Conservation (phyloP, 1,140 invertebrate genomes). For the Tetramorium simillimum region DNA sequence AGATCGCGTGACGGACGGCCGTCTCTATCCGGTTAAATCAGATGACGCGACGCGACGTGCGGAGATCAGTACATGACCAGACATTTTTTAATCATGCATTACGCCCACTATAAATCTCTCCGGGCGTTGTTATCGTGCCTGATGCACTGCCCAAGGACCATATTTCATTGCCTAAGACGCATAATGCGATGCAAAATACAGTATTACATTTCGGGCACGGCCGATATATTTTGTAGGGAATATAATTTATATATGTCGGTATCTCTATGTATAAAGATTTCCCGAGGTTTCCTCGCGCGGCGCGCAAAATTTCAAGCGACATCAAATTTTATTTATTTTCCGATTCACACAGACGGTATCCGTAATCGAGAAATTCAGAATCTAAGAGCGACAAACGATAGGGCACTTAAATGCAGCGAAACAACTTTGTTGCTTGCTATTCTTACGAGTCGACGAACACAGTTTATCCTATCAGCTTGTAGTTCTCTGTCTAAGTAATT, state of each 20-base stretch:
- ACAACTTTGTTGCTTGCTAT: conserved; percentile 15
- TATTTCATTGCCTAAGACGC: conserved; percentile 56
- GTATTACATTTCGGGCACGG: conserved; percentile 15
- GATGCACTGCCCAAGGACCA: conserved; percentile 29
- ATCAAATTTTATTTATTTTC: not conserved
- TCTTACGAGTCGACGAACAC: not conserved
- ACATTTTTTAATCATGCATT: conserved; percentile 58
- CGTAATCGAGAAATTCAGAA: not conserved
- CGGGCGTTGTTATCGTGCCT: not conserved
- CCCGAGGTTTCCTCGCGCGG: not conserved
- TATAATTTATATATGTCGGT: conserved; percentile 18
- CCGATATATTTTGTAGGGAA: not conserved
- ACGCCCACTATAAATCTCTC: conserved; percentile 47
- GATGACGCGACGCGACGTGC: conserved; percentile 7
- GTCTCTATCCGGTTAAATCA: conserved; percentile 59
- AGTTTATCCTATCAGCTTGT: not conserved
- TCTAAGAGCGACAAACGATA: not conserved
- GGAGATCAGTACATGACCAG: conserved; percentile 14
- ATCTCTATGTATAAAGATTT: not conserved
- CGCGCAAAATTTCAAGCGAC: not conserved
- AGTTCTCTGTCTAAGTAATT: conserved; percentile 18
- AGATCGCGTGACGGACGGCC: conserved; percentile 61
- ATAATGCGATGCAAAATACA: conserved; percentile 33
- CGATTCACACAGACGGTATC: not conserved
- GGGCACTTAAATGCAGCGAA: not conserved